A percentile compares a stretch with the other conserved stretches of the same genome.
phyloP scores from a whole-genome alignment of 1,140 invertebrate species.

The Ceratina australensis region DNA sequence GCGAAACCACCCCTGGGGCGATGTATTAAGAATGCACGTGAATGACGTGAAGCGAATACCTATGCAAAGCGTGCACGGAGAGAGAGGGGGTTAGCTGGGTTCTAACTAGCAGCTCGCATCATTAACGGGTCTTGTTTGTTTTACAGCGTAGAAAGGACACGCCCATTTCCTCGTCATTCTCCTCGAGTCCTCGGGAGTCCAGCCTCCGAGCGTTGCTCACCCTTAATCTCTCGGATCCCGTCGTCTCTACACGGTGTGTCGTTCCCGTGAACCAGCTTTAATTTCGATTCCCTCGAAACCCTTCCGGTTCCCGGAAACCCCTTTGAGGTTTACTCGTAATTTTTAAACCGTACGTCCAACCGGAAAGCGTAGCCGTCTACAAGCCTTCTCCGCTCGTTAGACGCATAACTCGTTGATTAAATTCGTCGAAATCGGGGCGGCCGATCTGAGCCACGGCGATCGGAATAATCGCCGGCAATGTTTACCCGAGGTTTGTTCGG shows the following conservation, averaged over 20 bases:
- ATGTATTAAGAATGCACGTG: slow-evolving; percentile 66
- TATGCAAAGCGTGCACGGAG: slow-evolving; percentile 59
- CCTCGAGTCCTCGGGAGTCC: slow-evolving; percentile 49
- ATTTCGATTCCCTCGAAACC: slow-evolving; percentile 13
- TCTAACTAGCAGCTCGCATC: slow-evolving; percentile 65
- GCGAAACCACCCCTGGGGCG: slow-evolving; percentile 50
- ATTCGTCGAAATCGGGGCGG: too few species aligned
- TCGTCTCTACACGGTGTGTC: slow-evolving; percentile 49
- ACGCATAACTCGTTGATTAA: too few species aligned
- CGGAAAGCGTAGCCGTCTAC: neutral
- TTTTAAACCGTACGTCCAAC: neutral
- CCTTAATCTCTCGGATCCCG: slow-evolving; percentile 40
- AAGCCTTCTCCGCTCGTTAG: too few species aligned
- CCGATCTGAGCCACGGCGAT: neutral
- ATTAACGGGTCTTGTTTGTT: slow-evolving; percentile 70
- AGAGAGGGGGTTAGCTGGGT: slow-evolving; percentile 19
- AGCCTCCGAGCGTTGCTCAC: slow-evolving; percentile 34
- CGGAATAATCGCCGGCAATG: neutral
- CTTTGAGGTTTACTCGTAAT: neutral
- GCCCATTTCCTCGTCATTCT: slow-evolving; percentile 64
- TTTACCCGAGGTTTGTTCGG: slow-evolving; percentile 3
- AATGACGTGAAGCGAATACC: slow-evolving; percentile 71
- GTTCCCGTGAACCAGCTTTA: slow-evolving; percentile 35
- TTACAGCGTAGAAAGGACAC: slow-evolving; percentile 66
- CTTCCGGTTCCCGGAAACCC: neutral